Base-by-base conservation (phyloP, 2,113 vertebrate species). In the Bubalus kerabau region DNA sequence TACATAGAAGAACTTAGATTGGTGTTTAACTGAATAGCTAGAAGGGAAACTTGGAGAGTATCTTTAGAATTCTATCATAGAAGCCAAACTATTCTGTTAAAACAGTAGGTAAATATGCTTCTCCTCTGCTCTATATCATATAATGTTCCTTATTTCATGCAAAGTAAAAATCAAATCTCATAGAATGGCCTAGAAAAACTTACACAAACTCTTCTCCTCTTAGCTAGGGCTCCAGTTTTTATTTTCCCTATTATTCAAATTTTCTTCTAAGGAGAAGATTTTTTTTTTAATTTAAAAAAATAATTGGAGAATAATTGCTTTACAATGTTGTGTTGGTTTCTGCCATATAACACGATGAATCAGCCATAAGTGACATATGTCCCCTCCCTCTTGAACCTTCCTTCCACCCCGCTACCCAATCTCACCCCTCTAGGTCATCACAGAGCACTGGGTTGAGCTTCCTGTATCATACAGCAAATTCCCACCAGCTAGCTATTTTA, bases 241-340 rank as follows among this genome's bases (percentile, higher is more conserved):
- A 26, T 89, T 78, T 46, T 1, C 6, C 5, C 2, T 36, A 50
- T 7, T 81, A 46, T 10, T 80, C 5, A 71, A 59, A 5, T 24
- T 93, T 91, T 62, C 88, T 62, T 97, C 6, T 48, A 91, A 96
- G 19, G 14, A 94, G 87, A 97, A 96, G 21, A 9, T 43, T n/a
- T 91, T 60, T 74, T 43, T 43, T 14, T 43, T 36, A 43, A 76
- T 43, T 43, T 2, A 40, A 76, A 30, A 71, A 21, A 23, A 40
- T 11, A 43, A 43, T 43, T 26, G 12, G 40, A 43, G 13, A 14
- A 43, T 76, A 76, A 43, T 26, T 76, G 23, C 71, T 76, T 76
- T 43, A 76, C 40, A 76, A 26, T 26, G 24, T 76, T 71, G 40
- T 26, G 11, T 15, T 76, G 40, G 12, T 76, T 43, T 43, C 40